Evolutionary conservation across 2,888 invertebrate species (phyloP), one percentile per base, ranked within the genome.

Genomic region (Spodoptera picta): DNA sequence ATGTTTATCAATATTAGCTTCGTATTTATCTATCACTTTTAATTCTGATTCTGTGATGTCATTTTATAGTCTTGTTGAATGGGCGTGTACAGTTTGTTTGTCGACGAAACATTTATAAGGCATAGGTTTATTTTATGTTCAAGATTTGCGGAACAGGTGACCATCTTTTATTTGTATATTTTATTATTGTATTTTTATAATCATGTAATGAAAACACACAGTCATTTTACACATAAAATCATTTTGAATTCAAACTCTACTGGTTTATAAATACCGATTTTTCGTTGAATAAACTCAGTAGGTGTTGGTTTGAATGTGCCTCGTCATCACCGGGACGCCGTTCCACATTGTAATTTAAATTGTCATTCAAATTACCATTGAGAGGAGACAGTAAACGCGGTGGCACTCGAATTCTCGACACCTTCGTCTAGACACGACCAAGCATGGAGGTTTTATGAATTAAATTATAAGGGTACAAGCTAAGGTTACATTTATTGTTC

Each of bases 321-420:
- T 73, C 72, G 91, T 94, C 94, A 94, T 82, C 87, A 80, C 85
- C 86, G 87, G 88, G 92, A 92, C 92, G 91, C 90, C 92, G 82
- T 83, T 73, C 83, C 79, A 82, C 82, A 92, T 92, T 92, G 91
- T 93, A 83, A 92, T 93, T 91, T 88, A 91, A 89, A 93, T 93
- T 90, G 87, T 91, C 89, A 92, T 93, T 92, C 89, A 91, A 92
- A 92, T 90, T 84, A 85, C 82, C 81, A 83, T 80, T 83, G 80
- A 84, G 86, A 81, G 79, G 83, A 83, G 84, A 79, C 83, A 67
- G 74, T 86, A 87, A 90, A 86, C 85, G 83, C 92, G 84, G 93
- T 92, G 93, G 93, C 93, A 93, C 81, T 91, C 83, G 79, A 82
- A 84, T 89, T 85, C 90, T 93, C 93, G 91, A 88, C 93, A 93